Base-by-base conservation (phyloP, 2,797 vertebrate genomes). In the Telmatherina bonti region DNA sequence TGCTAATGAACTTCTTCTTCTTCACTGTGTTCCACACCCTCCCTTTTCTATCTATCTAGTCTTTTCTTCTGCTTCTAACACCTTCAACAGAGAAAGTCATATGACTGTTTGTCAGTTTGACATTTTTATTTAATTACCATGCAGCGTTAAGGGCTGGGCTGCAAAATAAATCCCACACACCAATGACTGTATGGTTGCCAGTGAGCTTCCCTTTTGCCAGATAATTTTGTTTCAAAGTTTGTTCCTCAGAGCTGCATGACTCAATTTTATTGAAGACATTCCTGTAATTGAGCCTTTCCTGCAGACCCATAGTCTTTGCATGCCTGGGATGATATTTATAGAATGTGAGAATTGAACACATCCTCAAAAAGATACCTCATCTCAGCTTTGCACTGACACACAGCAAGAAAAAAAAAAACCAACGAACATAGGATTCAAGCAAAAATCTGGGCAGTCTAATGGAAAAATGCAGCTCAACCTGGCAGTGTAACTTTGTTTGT, bases 241-340 rank as follows among this genome's bases (percentile, higher is more conserved):
- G 70, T 49, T 83, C 54, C 54, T 67, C 51, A 47, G 61, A 76
- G 35, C 49, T 74, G 53, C 31, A n/a, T 63, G 61, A 80, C 75
- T 31, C 47, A 12, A 15, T 66, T 60, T 33, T 75, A 70, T 76
- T 67, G 60, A 74, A 83, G 60, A 74, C 61, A 51, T 22, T 47
- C 29, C 58, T 87, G 85, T 72, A 84, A 84, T 71, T 59, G 62
- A 90, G 72, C 77, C 70, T 72, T 70, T 70, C 62, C 65, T 61
- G 58, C 47, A 68, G 36, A 58, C 67, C 43, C 57, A 30, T 68
- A 74, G 63, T 57, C 38, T 67, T 61, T 57, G 59, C 24, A 67
- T 60, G 57, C 52, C 67, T 77, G 43, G 52, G 41, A 75, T 59
- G 65, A 60, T 91, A 88, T 93, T 92, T 88, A 87, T 88, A 89